Base-by-base conservation (phyloP, 2,113 vertebrate genomes). In the Microtus ochrogaster region DNA sequence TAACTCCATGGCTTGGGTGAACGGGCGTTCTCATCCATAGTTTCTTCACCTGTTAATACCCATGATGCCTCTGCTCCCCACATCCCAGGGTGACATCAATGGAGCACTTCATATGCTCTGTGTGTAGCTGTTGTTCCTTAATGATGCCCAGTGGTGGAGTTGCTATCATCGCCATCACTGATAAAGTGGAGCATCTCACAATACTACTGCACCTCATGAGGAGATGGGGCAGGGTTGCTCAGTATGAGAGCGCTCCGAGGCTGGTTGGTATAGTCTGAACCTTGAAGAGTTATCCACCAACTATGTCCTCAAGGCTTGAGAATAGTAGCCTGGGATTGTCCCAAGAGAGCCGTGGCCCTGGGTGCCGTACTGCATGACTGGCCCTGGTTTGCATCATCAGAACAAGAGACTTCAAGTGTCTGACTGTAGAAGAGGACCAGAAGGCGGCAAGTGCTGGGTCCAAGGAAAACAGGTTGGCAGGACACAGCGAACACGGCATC, bases 341-440 rank as follows among this genome's bases (percentile, higher is more conserved):
- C 70, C 49, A 49, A 11, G 10, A 19, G 41, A 77, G 61, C 41
- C 3, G 58, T 3, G 17, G 70, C 24, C 28, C 33, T 74, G 49
- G 92, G 28, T 44, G 47, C 22, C 21, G 76, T 13, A 22, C 36
- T 63, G 12, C 30, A 17, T 78, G 41, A 1, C 2, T 47, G 52
- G 44, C 44, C 49, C 79, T 89, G 77, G 55, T 12, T 79, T 3
- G 17, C 7, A 0, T 6, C 28, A 16, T 66, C 58, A 28, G 58
- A 70, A 85, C 47, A 82, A 79, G 70, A 70, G 22, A 61, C 14
- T 24, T 36, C 52, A 65, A 92, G 89, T 92, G 93, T 90, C 22
- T 30, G 24, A 26, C 89, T 95, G 47, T 1, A 55, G 77, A 36
- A 90, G 33, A 22, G 76, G 63, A 90, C 73, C 94, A 74, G 77